Base-by-base conservation (phyloP, 1,140 invertebrate species). In the Ceratina australensis region DNA sequence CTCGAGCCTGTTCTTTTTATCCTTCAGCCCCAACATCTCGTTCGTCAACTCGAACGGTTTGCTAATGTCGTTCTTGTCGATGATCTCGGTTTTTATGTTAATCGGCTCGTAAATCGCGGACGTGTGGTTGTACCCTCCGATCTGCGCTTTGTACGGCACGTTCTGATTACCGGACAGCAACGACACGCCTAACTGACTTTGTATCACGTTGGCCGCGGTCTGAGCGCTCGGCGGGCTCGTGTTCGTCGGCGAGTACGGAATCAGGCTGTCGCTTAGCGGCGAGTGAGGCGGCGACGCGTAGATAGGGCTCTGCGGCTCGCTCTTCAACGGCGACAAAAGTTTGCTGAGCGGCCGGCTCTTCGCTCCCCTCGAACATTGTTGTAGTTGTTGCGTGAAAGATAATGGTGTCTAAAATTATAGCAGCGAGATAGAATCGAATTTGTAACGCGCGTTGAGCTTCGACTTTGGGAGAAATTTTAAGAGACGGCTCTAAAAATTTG, bases 211-310 rank as follows among this genome's bases (percentile, higher is more conserved):
- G 3, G 88, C 91, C 0, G 91, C 92, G 0, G 90, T 92, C 69
- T 93, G 89, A 8, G 91, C 90, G 67, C 89, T 92, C 2, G 91
- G 91, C 24, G 91, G 91, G 79, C 91, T 92, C 12, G 87, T 92
- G 72, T 91, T 92, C 33, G 91, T 91, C 50, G 91, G 91, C 57
- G 91, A 92, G 80, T 93, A 92, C 12, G 91, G 91, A 77, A 92
- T 92, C 57, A 92, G 86, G 76, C 92, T 92, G 85, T 96, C 96
- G 90, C 95, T 96, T 78, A 95, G 93, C n/a, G 97, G 97, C 64
- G 96, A 97, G 71, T 96, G 94, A 1, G 96, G 96, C 16, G 96
- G 96, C 64, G 96, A 96, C 2, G 96, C 96, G 87, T 97, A 97
- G 42, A 97, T 94, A 1, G 97, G 97, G 82, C 95, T 96, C 83